A percentile compares a stretch with the other conserved stretches of the same genome.
Evolutionary conservation across 2,888 invertebrate species (phyloP).

Genomic region (Sarcophaga variegata): DNA sequence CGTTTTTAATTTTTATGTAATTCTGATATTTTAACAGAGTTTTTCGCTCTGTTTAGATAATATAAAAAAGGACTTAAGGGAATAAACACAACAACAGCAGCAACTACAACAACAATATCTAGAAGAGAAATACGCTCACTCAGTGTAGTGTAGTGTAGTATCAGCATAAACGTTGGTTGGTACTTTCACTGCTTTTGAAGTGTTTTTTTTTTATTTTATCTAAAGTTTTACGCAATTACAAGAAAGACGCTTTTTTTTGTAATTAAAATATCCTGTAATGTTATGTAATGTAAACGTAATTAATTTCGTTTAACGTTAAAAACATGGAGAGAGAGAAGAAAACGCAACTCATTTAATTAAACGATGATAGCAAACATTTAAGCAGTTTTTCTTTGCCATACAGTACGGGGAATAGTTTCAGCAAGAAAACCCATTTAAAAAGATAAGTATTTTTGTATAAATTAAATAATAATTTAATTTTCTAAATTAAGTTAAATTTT

Average conservation of each 20-base stretch:
- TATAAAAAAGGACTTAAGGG: slow-evolving; percentile 28
- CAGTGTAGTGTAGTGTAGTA: not conserved
- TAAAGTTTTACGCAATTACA: slow-evolving; percentile 35
- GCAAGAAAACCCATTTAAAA: not conserved
- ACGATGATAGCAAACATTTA: slow-evolving; percentile 1
- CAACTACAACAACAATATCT: slow-evolving; percentile 1
- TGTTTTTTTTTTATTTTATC: not conserved
- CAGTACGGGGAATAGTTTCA: not conserved
- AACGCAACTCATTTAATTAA: not conserved
- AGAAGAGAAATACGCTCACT: too few relatives aligned
- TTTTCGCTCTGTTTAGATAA: slow-evolving; percentile 21
- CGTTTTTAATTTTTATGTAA: slow-evolving; percentile 49
- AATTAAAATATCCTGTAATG: slow-evolving; percentile 68
- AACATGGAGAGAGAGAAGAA: not conserved
- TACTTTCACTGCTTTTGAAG: not conserved
- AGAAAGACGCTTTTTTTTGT: slow-evolving; percentile 53
- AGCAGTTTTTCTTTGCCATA: not conserved
- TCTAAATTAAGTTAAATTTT: not conserved
- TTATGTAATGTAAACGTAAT: slow-evolving; percentile 44
- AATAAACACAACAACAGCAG: slow-evolving; percentile 11
- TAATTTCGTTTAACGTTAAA: slow-evolving; percentile 46
- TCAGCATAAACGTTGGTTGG: not conserved
- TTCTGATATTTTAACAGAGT: slow-evolving; percentile 38
- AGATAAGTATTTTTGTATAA: not conserved
- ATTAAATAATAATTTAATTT: not conserved